Percentiles rank a stretch among this genome's conserved stretches.
Conservation (phyloP, 2,797 vertebrate genomes). For the Myripristis jacobus region DNA sequence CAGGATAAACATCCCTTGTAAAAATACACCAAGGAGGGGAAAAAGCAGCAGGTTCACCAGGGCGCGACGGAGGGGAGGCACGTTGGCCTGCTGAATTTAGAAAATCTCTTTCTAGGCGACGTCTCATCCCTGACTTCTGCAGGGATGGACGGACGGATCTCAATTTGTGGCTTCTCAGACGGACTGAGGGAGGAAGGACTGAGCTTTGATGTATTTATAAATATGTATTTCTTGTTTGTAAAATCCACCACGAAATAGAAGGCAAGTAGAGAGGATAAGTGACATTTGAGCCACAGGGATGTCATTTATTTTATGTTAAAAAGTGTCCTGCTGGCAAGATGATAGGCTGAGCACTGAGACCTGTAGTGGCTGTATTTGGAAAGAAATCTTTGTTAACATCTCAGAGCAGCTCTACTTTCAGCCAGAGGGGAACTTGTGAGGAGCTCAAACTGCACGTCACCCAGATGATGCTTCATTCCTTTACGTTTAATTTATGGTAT, state of each 20-base stretch:
- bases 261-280: conserved; percentile 42
- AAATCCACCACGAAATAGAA: conserved; percentile 69
- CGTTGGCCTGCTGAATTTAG: conserved; percentile 71
- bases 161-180: conserved; percentile 75
- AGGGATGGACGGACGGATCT: conserved; percentile 59
- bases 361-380: conserved; percentile 24
- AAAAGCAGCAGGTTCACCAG: conserved; percentile 69
- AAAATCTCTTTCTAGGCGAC: conserved; percentile 69
- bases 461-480: background rate
- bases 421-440: background rate
- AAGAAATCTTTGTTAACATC: conserved; percentile 10
- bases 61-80: conserved; percentile 60
- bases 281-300: conserved; percentile 59
- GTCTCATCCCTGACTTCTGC: conserved; percentile 68
- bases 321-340: conserved; percentile 30
- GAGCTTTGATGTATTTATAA: conserved; percentile 78
- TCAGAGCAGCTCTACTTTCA: background rate
- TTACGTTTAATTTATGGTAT: too few species aligned
- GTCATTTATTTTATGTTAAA: conserved; percentile 65
- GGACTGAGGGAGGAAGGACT: conserved; percentile 62
- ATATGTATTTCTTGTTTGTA: conserved; percentile 77
- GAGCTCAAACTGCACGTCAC: background rate
- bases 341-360: conserved; percentile 5
- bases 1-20: conserved; percentile 82
- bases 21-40: conserved; percentile 77